A percentile compares a stretch with the other conserved stretches of the same genome.
Conservation (phyloP, 2,113 vertebrate species). For the Sisor rabdophorus region DNA sequence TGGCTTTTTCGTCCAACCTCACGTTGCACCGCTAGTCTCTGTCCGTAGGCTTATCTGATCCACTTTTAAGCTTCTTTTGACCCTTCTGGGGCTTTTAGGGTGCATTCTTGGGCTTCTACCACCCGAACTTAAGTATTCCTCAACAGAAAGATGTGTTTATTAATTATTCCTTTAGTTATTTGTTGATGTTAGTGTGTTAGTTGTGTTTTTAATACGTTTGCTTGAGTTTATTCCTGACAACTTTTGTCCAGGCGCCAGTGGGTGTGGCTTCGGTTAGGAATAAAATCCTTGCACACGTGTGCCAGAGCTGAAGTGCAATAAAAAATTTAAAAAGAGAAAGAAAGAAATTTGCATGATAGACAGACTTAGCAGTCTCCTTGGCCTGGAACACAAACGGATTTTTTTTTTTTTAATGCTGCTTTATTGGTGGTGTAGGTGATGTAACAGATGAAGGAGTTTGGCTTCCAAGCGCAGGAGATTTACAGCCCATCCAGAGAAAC, state of each 20-base stretch:
- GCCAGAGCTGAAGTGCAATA: slow-evolving; percentile 1
- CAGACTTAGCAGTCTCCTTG: slow-evolving; percentile 39
- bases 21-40: not conserved
- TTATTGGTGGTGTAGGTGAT: slow-evolving; percentile 65
- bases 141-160: too few relatives aligned
- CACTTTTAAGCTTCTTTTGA: not conserved
- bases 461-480: slow-evolving; percentile 62
- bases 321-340: not conserved
- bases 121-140: not conserved
- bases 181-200: too few relatives aligned
- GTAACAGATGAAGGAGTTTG: slow-evolving; percentile 63
- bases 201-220: too few relatives aligned
- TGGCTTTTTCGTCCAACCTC: not conserved
- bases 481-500: slow-evolving; percentile 55
- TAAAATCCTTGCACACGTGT: not conserved
- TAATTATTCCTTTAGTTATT: too few relatives aligned
- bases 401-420: slow-evolving; percentile 58
- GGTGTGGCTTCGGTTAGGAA: too few relatives aligned
- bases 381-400: slow-evolving; percentile 44
- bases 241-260: too few relatives aligned
- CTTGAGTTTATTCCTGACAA: too few relatives aligned
- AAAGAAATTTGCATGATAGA: slow-evolving; percentile 33
- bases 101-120: not conserved
- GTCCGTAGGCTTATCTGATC: not conserved
- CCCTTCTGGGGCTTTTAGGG: not conserved